A percentile compares a stretch with the other conserved stretches of the same genome.
These are phyloP conservation scores for Keiferia lycopersicella DNA, from an alignment of 2,888 invertebrate species.

Conservation along the genomic window DNA sequence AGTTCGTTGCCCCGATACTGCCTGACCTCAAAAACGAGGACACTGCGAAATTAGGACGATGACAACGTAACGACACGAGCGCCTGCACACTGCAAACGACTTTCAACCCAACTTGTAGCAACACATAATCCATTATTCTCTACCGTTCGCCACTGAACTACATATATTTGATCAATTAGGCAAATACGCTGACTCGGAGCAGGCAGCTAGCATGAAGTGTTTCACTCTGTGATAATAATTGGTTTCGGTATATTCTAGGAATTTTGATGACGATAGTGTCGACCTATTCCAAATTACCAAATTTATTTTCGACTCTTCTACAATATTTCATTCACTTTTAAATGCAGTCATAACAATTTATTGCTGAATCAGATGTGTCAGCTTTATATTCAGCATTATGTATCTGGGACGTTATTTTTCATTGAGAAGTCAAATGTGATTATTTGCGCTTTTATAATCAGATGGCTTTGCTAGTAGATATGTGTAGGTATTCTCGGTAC, in stretches of 20 bases:
- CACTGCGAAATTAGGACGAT: slow-evolving; percentile 83
- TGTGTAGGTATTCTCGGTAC: too few species aligned
- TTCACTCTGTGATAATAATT: slow-evolving; percentile 68
- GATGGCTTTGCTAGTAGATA: background rate
- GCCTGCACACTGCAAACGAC: slow-evolving; percentile 56
- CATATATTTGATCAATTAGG: slow-evolving; percentile 80
- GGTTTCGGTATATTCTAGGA: slow-evolving; percentile 54
- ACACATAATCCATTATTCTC: slow-evolving; percentile 48
- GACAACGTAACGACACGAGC: slow-evolving; percentile 77
- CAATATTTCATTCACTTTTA: slow-evolving; percentile 1
- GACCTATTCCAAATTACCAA: slow-evolving; percentile 13
- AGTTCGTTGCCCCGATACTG: slow-evolving; percentile 81
- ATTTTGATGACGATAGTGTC: slow-evolving; percentile 32
- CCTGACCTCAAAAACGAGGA: slow-evolving; percentile 88
- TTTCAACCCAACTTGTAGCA: slow-evolving; percentile 50
- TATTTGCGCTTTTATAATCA: background rate
- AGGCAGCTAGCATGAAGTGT: slow-evolving; percentile 71
- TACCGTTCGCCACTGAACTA: slow-evolving; percentile 57
- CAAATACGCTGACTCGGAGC: slow-evolving; percentile 78
- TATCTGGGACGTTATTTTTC: background rate
- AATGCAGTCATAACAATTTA: background rate
- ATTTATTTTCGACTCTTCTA: background rate
- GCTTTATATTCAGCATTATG: slow-evolving; percentile 4
- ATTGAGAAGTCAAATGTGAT: background rate
- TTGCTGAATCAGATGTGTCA: slow-evolving; percentile 23